These are phyloP conservation scores for Notechis scutatus DNA, from an alignment of 2,113 vertebrate genomes.

Conservation along the genomic window DNA sequence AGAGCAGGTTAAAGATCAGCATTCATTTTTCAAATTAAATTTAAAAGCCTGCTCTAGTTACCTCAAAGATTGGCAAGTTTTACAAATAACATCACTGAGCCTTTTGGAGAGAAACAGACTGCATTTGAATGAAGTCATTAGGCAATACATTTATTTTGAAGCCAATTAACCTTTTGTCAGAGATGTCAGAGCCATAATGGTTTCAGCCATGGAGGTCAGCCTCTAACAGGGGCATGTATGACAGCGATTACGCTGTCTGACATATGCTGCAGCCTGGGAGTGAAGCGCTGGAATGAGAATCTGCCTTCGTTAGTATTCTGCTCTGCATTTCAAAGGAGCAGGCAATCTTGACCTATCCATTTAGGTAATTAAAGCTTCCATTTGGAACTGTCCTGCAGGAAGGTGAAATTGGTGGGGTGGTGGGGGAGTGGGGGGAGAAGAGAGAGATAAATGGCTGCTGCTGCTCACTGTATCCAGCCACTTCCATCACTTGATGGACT, in stretches of 20 bases:
- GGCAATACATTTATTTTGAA: constrained; percentile 82
- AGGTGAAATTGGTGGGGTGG: constrained; percentile 69
- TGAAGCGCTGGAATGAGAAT: constrained; percentile 46
- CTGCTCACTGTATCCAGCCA: constrained; percentile 62
- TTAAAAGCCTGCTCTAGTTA: constrained; percentile 66
- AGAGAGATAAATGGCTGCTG: constrained; percentile 72
- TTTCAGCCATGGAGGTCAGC: constrained; percentile 70
- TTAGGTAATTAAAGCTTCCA: constrained; percentile 82
- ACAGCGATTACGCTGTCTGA: constrained; percentile 64
- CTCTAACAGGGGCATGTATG: constrained; percentile 68
- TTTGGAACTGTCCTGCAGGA: constrained; percentile 80
- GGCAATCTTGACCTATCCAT: constrained; percentile 74
- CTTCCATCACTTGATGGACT: constrained; percentile 73
- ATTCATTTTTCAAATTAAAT: constrained; percentile 73
- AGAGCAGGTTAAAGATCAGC: constrained; percentile 62
- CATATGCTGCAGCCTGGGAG: constrained; percentile 59
- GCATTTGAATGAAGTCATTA: constrained; percentile 75
- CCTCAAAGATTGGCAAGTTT: constrained; percentile 74
- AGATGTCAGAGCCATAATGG: constrained; percentile 66
- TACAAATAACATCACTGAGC: constrained; percentile 71
- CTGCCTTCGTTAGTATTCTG: constrained; percentile 70
- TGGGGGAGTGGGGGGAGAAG: neutral
- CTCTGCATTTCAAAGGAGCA: constrained; percentile 70
- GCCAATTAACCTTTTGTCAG: constrained; percentile 84
- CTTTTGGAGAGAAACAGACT: constrained; percentile 69